Evolutionary conservation across 2,113 vertebrate species (phyloP).

Genomic region (Barnardius zonarius): DNA sequence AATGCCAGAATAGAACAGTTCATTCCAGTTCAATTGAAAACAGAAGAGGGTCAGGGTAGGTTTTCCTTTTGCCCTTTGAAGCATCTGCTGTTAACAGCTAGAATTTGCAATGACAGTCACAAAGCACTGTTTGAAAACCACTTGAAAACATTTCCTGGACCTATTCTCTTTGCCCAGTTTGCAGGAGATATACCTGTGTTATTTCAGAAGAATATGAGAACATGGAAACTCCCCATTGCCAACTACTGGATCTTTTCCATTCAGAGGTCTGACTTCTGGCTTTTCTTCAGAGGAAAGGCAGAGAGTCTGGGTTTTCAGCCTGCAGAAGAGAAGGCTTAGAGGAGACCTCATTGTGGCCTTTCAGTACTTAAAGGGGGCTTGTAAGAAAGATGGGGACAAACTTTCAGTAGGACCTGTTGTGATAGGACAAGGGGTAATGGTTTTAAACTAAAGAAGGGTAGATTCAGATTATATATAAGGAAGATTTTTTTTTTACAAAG

Average conservation of each 20-base stretch:
- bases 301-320: background rate
- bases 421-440: too few relatives aligned
- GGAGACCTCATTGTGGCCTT: background rate
- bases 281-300: background rate
- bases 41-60: slow-evolving; percentile 8
- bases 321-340: background rate
- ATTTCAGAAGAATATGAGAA: background rate
- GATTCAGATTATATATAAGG: background rate
- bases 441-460: background rate
- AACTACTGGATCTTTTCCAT: background rate
- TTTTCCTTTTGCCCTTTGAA: slow-evolving; percentile 26
- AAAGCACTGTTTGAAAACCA: background rate
- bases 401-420: background rate
- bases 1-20: slow-evolving; percentile 60
- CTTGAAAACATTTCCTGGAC: background rate
- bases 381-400: background rate
- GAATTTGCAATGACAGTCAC: background rate
- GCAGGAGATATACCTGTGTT: background rate
- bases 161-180: background rate
- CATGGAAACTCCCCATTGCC: background rate
- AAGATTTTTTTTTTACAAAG: background rate
- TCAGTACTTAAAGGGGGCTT: background rate
- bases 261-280: background rate
- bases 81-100: background rate
- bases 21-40: slow-evolving; percentile 61